Conservation (phyloP, 2,888 invertebrate species). For the Catotricha subobsoleta region DNA sequence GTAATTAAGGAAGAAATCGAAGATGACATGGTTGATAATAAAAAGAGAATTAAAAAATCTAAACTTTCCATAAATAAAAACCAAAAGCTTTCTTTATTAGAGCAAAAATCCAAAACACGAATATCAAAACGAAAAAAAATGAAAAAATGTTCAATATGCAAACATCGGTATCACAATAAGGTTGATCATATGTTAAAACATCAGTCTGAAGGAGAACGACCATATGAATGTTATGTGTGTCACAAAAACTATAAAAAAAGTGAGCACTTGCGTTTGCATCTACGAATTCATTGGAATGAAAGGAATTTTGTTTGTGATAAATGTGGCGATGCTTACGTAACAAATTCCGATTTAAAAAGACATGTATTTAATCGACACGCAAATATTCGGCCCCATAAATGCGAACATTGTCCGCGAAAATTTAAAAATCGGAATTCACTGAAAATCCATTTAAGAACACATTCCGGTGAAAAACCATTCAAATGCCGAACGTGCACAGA, state of each 20-base stretch:
- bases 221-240: background rate
- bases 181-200: background rate
- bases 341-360: background rate
- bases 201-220: constrained; percentile 1
- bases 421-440: constrained; percentile 1
- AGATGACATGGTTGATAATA: too few species aligned
- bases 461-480: constrained; percentile 4
- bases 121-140: background rate
- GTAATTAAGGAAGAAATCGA: too few species aligned
- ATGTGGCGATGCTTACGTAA: background rate
- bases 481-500: background rate
- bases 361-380: constrained; percentile 2
- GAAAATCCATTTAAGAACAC: constrained; percentile 2
- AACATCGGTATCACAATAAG: background rate
- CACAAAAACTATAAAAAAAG: background rate
- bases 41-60: too few species aligned
- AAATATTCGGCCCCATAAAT: background rate
- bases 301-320: constrained; percentile 1
- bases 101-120: too few species aligned
- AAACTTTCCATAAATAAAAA: too few species aligned
- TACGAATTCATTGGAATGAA: background rate
- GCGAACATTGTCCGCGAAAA: constrained; percentile 1
- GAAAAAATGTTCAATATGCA: background rate
- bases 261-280: background rate
- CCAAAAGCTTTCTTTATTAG: too few species aligned